phyloP scores from a whole-genome alignment of 2,113 vertebrate species.

The Calyptomena viridis region DNA sequence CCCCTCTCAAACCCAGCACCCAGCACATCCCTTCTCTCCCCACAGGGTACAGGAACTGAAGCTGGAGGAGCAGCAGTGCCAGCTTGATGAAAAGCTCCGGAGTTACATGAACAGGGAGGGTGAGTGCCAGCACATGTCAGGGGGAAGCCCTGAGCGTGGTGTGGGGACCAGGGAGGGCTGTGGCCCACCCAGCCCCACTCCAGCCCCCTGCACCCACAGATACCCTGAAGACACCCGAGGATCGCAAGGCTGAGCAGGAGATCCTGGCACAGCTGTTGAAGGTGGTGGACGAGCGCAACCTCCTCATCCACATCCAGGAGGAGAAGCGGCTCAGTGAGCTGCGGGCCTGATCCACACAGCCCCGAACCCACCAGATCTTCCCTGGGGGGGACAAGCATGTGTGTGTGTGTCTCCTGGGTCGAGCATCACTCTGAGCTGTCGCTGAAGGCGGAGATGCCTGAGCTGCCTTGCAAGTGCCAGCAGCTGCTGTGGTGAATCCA shows the following conservation, averaged over 20 bases:
- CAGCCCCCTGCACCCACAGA: slow-evolving; percentile 64
- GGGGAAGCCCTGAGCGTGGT: no score
- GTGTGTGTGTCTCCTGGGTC: neutral
- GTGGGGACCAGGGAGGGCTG: neutral
- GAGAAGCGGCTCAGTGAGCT: slow-evolving; percentile 87
- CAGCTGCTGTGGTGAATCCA: neutral
- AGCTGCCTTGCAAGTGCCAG: neutral
- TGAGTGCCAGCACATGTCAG: neutral
- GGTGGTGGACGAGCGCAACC: slow-evolving; percentile 87
- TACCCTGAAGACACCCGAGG: slow-evolving; percentile 74
- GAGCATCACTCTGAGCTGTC: neutral
- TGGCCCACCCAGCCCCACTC: neutral
- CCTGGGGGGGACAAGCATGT: fast-evolving
- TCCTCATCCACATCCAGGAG: slow-evolving; percentile 86
- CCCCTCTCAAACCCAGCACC: fast-evolving
- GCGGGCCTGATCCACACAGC: neutral
- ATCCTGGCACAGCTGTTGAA: slow-evolving; percentile 82
- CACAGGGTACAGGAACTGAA: slow-evolving; percentile 86
- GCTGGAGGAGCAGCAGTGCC: slow-evolving; percentile 88
- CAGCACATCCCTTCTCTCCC: neutral
- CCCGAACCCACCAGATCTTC: fast-evolving
- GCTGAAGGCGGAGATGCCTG: neutral
- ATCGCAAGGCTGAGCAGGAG: slow-evolving; percentile 73
- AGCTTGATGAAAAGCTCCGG: slow-evolving; percentile 85
- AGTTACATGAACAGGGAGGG: slow-evolving; percentile 81